These are phyloP conservation scores for Lithophane ornitopus DNA, from an alignment of 2,888 invertebrate genomes.

Conservation along the genomic window DNA sequence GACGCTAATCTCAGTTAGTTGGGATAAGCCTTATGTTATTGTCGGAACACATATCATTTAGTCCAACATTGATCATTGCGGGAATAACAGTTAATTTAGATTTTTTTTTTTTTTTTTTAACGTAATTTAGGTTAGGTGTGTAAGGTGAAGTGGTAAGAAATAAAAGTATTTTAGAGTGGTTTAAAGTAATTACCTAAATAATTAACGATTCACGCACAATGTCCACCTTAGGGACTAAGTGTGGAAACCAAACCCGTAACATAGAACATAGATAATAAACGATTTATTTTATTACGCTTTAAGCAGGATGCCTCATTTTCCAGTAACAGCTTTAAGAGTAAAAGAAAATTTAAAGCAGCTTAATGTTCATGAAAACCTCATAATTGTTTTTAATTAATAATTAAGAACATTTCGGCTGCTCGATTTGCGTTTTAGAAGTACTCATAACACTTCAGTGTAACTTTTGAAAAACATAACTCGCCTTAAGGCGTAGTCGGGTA, in stretches of 20 bases:
- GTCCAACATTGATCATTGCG: slow-evolving; percentile 42
- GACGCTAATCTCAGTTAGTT: slow-evolving; percentile 69
- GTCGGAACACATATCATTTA: slow-evolving; percentile 51
- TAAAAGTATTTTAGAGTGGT: too few relatives aligned
- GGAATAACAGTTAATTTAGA: slow-evolving; percentile 33
- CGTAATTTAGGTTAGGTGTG: background rate
- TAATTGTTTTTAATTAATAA: slow-evolving; percentile 26
- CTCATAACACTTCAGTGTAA: background rate
- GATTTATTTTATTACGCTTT: slow-evolving; percentile 46
- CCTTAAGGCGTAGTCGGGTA: background rate
- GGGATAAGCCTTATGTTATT: slow-evolving; percentile 65
- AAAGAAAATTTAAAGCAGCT: background rate
- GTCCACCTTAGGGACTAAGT: too few relatives aligned
- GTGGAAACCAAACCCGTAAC: too few relatives aligned
- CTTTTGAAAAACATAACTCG: background rate
- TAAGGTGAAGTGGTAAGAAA: background rate
- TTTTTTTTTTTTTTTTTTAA: too few relatives aligned
- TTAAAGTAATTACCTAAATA: too few relatives aligned
- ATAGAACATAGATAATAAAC: too few relatives aligned
- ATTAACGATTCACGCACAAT: too few relatives aligned
- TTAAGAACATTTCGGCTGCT: slow-evolving; percentile 8
- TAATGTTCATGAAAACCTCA: slow-evolving; percentile 21
- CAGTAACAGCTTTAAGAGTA: slow-evolving; percentile 4
- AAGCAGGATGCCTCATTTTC: slow-evolving; percentile 20
- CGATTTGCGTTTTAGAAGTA: background rate